Percentiles rank a stretch among this genome's conserved stretches.
These are phyloP conservation scores for Ctena decussata DNA, from an alignment of 2,888 invertebrate species.

Conservation along the genomic window DNA sequence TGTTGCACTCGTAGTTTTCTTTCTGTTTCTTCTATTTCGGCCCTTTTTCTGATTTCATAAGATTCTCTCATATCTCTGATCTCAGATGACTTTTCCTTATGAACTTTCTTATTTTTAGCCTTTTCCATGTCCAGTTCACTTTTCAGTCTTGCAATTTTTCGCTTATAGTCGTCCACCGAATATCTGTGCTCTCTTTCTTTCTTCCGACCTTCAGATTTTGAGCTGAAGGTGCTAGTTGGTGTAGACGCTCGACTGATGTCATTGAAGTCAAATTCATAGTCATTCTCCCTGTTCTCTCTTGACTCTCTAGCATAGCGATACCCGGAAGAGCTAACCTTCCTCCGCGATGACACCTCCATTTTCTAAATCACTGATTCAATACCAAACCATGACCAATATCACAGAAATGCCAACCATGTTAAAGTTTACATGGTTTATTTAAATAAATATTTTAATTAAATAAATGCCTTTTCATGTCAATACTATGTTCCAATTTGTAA, in stretches of 20 bases:
- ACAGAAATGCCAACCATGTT: not conserved
- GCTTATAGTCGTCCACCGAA: slow-evolving; percentile 69
- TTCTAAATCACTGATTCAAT: not conserved
- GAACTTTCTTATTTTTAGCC: slow-evolving; percentile 74
- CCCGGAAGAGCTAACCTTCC: not conserved
- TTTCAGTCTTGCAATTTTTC: slow-evolving; percentile 74
- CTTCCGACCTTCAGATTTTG: slow-evolving; percentile 76
- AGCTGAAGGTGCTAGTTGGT: slow-evolving; percentile 78
- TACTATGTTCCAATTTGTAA: not conserved
- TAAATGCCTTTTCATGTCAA: not conserved
- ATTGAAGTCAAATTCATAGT: slow-evolving; percentile 79
- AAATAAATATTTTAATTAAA: slow-evolving; percentile 11
- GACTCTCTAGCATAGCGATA: not conserved
- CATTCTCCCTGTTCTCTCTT: slow-evolving; percentile 53
- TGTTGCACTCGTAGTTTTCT: slow-evolving; percentile 73
- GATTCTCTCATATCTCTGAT: slow-evolving; percentile 75
- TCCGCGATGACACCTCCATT: slow-evolving; percentile 20
- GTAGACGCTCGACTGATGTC: slow-evolving; percentile 81
- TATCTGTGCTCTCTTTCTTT: slow-evolving; percentile 68
- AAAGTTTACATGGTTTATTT: not conserved
- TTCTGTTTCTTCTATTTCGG: slow-evolving; percentile 70
- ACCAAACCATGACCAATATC: not conserved
- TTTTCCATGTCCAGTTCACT: slow-evolving; percentile 81
- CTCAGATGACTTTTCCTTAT: slow-evolving; percentile 80
- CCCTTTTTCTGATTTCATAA: slow-evolving; percentile 75